Conservation (phyloP, 2,113 vertebrate species). For the Turnix velox region DNA sequence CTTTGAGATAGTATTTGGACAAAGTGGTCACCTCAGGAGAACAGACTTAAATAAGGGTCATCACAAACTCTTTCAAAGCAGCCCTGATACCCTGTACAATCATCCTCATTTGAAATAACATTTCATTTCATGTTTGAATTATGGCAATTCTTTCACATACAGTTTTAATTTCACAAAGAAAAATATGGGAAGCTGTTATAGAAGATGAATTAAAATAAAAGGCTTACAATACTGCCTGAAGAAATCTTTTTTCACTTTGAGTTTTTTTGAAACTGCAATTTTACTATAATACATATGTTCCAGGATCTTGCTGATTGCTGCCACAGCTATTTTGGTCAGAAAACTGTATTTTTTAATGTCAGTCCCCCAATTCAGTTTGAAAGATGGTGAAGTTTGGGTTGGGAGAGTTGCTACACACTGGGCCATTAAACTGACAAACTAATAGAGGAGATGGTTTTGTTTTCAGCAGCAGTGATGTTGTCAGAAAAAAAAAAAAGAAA, state of each 20-base stretch:
- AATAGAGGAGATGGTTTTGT: neutral
- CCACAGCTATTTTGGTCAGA: neutral
- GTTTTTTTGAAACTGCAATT: neutral
- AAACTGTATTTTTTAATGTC: neutral
- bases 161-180: neutral
- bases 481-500: neutral
- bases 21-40: neutral
- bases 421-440: neutral
- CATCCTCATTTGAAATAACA: neutral
- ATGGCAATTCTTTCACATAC: neutral
- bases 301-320: neutral
- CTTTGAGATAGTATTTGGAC: neutral
- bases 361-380: neutral
- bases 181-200: rapidly evolving
- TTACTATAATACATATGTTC: neutral
- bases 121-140: neutral
- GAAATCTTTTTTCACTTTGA: neutral
- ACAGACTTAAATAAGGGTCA: neutral
- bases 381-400: neutral
- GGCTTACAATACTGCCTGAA: neutral
- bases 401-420: neutral
- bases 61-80: neutral
- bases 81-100: neutral
- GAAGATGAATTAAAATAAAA: neutral
- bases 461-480: neutral